Evolutionary conservation across 2,113 vertebrate species (phyloP).

Genomic region (Pampusana beccarii): DNA sequence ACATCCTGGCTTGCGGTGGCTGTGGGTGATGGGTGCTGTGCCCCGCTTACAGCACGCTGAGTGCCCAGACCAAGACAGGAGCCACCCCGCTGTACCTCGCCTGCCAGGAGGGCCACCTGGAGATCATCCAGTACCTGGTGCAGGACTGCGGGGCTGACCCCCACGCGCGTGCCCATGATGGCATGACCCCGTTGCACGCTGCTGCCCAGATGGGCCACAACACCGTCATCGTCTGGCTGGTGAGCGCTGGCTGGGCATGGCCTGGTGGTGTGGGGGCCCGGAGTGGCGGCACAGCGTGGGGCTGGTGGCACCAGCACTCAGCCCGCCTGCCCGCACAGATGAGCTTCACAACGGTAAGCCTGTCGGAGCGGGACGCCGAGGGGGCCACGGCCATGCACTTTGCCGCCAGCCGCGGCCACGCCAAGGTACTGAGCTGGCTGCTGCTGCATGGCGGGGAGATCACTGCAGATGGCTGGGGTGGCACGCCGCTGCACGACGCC

Average conservation of each 20-base stretch:
- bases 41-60: slow-evolving; percentile 81
- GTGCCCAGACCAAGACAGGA: slow-evolving; percentile 95
- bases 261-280: fast-evolving
- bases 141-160: slow-evolving; percentile 92
- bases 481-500: slow-evolving; percentile 91
- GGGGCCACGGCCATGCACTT: slow-evolving; percentile 98
- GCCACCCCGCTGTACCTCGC: slow-evolving; percentile 98
- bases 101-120: slow-evolving; percentile 98
- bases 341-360: slow-evolving; percentile 88
- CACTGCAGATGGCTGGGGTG: slow-evolving; percentile 87
- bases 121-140: slow-evolving; percentile 92
- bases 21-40: background rate
- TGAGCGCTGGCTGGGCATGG: slow-evolving; percentile 46
- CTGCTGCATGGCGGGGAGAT: slow-evolving; percentile 95
- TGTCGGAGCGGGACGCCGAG: slow-evolving; percentile 85
- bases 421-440: slow-evolving; percentile 97
- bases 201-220: slow-evolving; percentile 98
- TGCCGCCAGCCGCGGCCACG: slow-evolving; percentile 90
- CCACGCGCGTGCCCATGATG: slow-evolving; percentile 85
- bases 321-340: slow-evolving; percentile 65
- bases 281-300: fast-evolving
- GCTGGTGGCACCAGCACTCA: background rate
- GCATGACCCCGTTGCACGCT: slow-evolving; percentile 94
- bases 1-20: background rate
- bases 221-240: slow-evolving; percentile 95